These are phyloP conservation scores for Potamilus streckersoni DNA, from an alignment of 1,140 invertebrate genomes.

Conservation along the genomic window DNA sequence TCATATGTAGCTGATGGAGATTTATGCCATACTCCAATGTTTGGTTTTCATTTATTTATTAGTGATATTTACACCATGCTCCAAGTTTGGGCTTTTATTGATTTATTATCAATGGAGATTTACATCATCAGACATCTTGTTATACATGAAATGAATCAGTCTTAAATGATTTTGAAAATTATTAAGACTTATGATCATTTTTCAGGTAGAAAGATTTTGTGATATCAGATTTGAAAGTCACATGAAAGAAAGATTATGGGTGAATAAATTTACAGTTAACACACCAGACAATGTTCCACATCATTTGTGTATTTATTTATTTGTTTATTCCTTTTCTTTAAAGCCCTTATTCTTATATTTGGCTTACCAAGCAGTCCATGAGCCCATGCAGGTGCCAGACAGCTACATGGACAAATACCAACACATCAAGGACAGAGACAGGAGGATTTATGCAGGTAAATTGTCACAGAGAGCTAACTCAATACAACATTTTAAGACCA, in stretches of 20 bases:
- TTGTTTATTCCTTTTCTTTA: conserved; percentile 7
- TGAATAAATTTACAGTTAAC: neutral
- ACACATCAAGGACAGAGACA: conserved; percentile 56
- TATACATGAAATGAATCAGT: neutral
- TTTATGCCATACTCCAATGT: too few species aligned
- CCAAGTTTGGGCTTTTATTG: too few species aligned
- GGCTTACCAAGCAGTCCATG: conserved; percentile 60
- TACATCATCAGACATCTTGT: too few species aligned
- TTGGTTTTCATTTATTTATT: too few species aligned
- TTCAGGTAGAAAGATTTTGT: neutral
- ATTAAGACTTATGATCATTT: neutral
- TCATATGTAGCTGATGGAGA: too few species aligned
- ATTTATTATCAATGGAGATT: too few species aligned
- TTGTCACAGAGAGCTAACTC: neutral
- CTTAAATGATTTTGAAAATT: neutral
- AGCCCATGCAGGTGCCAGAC: conserved; percentile 60
- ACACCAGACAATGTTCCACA: too few species aligned
- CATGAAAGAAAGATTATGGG: neutral
- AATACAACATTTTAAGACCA: too few species aligned
- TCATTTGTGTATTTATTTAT: too few species aligned
- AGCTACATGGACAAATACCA: conserved; percentile 60
- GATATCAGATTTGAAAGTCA: neutral
- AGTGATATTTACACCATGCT: too few species aligned
- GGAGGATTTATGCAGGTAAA: conserved; percentile 62
- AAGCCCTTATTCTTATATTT: conserved; percentile 63